phyloP scores from a whole-genome alignment of 2,113 vertebrate species.

The Aegotheles bennettii region DNA sequence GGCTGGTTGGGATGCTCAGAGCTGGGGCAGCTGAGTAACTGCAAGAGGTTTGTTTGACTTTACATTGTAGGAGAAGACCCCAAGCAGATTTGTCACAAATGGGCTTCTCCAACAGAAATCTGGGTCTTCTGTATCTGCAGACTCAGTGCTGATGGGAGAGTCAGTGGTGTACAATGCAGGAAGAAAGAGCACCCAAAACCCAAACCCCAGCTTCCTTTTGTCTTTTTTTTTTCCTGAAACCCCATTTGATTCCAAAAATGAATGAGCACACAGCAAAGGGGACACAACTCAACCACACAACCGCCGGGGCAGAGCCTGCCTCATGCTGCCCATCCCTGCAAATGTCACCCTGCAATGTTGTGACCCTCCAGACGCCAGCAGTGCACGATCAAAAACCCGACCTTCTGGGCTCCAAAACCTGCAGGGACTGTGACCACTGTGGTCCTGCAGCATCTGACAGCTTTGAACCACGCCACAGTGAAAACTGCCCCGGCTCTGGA shows the following conservation, averaged over 20 bases:
- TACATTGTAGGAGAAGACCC: not conserved
- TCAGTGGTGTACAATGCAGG: not conserved
- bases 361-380: not conserved
- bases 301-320: rapidly evolving
- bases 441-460: not conserved
- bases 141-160: not conserved
- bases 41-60: not conserved
- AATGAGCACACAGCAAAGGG: rapidly evolving
- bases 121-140: not conserved
- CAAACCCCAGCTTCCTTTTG: not conserved
- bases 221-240: not conserved
- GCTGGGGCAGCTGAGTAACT: not conserved
- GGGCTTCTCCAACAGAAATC: not conserved
- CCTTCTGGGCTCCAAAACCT: not conserved
- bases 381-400: rapidly evolving
- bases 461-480: not conserved
- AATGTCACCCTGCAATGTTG: not conserved
- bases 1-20: rapidly evolving
- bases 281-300: not conserved
- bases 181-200: not conserved
- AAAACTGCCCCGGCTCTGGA: rapidly evolving
- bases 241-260: not conserved
- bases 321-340: rapidly evolving
- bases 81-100: not conserved
- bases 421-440: rapidly evolving